Base-by-base conservation (phyloP, 2,797 vertebrate genomes). In the Australoheros facetus region DNA sequence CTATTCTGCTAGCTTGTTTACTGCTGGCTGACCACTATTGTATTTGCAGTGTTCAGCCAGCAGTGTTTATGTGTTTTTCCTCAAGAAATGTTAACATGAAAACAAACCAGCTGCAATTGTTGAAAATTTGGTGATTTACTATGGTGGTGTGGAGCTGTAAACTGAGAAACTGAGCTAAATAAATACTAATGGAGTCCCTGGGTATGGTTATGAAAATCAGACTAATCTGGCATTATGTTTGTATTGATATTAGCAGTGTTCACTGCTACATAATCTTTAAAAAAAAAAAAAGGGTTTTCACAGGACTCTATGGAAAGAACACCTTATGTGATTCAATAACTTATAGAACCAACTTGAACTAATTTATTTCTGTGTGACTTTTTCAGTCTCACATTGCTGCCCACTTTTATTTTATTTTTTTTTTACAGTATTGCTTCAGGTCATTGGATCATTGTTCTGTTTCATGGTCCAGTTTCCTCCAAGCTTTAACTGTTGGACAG, bases 1-100 rank as follows among this genome's bases (percentile, higher is more conserved):
- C 19, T 66, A 69, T 55, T 72, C 58, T 72, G 58, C 19, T 59
- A 3, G 73, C 26, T 57, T 64, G 42, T 75, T 73, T 30, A 66
- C 42, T 53, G 30, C 75, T 7, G 19, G 3, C 11, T 39, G 14
- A 64, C 7, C 23, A n/a, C 28, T 23, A 14, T 10, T 54, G 45
- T 58, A 34, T 4, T 56, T 13, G 5, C 37, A 53, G 9, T 42
- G 48, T 13, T 62, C 37, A 26, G n/a, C 59, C 23, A 9, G 42
- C 48, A 34, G 0, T 23, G 10, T 53, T 69, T 45, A 3, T 73
- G 3, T 9, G 14, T 28, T 39, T 71, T 45, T 34, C 39, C 6
- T 57, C 4, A 53, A 69, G 17, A 69, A 69, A 37, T 69, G 45
- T 23, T 58, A 28, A 39, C 56, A 57, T 66, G 28, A 42, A 45